phyloP scores from a whole-genome alignment of 2,113 vertebrate species.

The Cinclus mexicanus region DNA sequence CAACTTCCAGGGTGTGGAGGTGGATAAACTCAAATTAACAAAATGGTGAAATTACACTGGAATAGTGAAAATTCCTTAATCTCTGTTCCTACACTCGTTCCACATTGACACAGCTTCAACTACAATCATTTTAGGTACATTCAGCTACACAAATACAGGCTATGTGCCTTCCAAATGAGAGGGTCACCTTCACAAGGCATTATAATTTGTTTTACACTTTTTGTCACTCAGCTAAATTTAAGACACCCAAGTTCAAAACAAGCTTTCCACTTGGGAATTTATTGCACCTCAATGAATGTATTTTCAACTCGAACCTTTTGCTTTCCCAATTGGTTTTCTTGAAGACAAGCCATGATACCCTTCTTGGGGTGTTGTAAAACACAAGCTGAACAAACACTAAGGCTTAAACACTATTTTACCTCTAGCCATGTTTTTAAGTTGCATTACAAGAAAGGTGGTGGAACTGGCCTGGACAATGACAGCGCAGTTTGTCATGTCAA shows the following conservation, averaged over 20 bases:
- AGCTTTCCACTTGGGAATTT: background rate
- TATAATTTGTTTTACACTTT: background rate
- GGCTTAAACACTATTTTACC: background rate
- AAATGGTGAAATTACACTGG: background rate
- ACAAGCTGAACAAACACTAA: background rate
- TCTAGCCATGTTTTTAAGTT: background rate
- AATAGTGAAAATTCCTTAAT: background rate
- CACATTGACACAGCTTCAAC: background rate
- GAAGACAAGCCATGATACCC: background rate
- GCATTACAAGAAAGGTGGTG: background rate
- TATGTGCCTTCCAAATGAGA: background rate
- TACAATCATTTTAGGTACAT: background rate
- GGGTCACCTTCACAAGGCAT: background rate
- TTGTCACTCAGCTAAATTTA: background rate
- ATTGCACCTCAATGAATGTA: background rate
- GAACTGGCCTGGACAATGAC: background rate
- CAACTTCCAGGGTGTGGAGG: background rate
- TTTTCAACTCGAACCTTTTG: background rate
- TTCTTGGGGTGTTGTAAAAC: background rate
- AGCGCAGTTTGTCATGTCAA: background rate
- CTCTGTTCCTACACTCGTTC: background rate
- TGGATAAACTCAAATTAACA: background rate
- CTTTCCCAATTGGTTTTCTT: background rate
- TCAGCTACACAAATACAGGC: background rate
- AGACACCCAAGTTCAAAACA: background rate